These are phyloP conservation scores for Apomyelois bistriatella DNA, from an alignment of 2,888 invertebrate genomes.

Conservation along the genomic window DNA sequence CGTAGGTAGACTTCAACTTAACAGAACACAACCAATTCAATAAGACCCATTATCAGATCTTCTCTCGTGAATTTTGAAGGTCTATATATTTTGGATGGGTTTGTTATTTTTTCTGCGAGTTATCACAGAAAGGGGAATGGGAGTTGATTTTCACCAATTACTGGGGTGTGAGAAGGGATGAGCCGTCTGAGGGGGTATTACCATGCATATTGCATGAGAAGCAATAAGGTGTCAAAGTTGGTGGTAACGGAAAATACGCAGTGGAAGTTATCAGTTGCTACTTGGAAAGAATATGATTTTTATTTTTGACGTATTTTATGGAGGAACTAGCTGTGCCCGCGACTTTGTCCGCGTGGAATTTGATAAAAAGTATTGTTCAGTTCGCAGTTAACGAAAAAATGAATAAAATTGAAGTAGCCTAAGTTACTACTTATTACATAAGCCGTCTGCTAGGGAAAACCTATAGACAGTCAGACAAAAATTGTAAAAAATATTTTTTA, in stretches of 20 bases:
- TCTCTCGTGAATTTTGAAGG: background rate
- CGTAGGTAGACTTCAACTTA: conserved; percentile 9
- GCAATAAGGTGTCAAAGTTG: conserved; percentile 63
- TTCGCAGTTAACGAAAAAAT: too few species aligned
- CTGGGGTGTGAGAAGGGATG: conserved; percentile 32
- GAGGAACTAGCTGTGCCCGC: too few species aligned
- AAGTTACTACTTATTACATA: too few species aligned
- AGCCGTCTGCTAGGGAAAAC: too few species aligned
- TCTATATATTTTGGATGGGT: background rate
- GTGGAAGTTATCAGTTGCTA: conserved; percentile 3
- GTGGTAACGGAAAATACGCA: conserved; percentile 36
- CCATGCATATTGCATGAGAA: conserved; percentile 71
- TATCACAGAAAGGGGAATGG: conserved; percentile 29
- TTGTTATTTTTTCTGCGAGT: conserved; percentile 18
- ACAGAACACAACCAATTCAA: conserved; percentile 3
- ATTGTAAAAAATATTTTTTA: too few species aligned
- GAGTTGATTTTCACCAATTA: conserved; percentile 56
- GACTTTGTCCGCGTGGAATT: too few species aligned
- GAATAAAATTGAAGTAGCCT: too few species aligned
- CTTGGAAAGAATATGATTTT: conserved; percentile 7
- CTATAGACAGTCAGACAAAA: too few species aligned
- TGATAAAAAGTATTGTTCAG: too few species aligned
- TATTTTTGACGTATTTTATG: conserved; percentile 1
- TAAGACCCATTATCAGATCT: background rate
- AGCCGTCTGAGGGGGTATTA: conserved; percentile 50